Base-by-base conservation (phyloP, 2,888 invertebrate genomes). In the Pelosia muscerda region DNA sequence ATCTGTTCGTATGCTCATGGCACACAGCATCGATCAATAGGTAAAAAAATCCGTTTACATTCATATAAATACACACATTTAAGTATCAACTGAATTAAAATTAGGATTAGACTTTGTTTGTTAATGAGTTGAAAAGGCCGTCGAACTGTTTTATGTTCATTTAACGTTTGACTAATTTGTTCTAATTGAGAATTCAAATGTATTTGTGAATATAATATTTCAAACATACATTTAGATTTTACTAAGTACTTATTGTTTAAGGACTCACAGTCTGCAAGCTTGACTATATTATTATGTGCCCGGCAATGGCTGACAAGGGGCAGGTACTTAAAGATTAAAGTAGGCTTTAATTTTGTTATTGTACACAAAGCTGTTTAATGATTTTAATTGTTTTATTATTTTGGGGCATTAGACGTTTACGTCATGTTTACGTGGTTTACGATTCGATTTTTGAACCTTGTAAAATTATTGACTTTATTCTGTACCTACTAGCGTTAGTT, bases 261-360 rank as follows among this genome's bases (percentile, higher is more conserved):
- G 3, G 5, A 42, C 19, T 19, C 42, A 19, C 15, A 38, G 6
- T 5, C 19, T 19, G 42, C 42, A 42, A 42, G 42, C 49, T 49
- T 49, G 49, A 49, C 2, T 49, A 49, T 49, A 42, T 42, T 42
- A 49, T 49, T n/a, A n/a, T n/a, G 49, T 49, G n/a, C n/a, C 49
- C 49, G 2, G n/a, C n/a, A 49, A 49, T 38, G 15, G 25, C 3
- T 38, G 11, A 2, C 23, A 38, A 58, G 58, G 59, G 23, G 4
- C 9, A 38, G 38, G 38, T 13, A 23, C 19, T 11, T 59, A 59
- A 59, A 25, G 59, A 38, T 38, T 59, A n/a, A n/a, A n/a, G 15
- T 23, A 59, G 34, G 59, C 38, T 59, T 38, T 59, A 59, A 59
- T 38, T 59, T 59, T 19, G 19, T 59, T 59, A 59, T 15, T 38